Conservation (phyloP, 2,888 invertebrate species). For the Dioctria linearis region DNA sequence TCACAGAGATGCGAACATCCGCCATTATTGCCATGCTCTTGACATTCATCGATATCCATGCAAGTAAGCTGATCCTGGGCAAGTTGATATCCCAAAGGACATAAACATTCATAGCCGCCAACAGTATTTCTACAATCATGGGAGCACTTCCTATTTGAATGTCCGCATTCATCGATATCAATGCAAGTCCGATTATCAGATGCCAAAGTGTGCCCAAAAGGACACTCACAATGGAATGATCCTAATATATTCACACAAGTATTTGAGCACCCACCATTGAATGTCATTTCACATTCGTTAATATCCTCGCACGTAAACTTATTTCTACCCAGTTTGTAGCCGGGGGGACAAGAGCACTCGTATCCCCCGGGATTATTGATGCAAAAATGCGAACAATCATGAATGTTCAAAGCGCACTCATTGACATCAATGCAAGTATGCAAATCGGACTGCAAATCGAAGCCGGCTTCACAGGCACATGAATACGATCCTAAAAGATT, state of each 20-base stretch:
- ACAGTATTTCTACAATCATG: slow-evolving; percentile 64
- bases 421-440: slow-evolving; percentile 71
- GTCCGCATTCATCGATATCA: slow-evolving; percentile 26
- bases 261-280: slow-evolving; percentile 66
- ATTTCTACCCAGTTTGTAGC: slow-evolving; percentile 69
- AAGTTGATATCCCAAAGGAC: slow-evolving; percentile 71
- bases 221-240: slow-evolving; percentile 74
- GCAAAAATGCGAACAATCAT: slow-evolving; percentile 73
- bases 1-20: slow-evolving; percentile 74
- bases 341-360: slow-evolving; percentile 74
- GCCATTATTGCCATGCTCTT: slow-evolving; percentile 65
- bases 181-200: slow-evolving; percentile 70
- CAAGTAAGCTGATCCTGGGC: slow-evolving; percentile 60
- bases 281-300: slow-evolving; percentile 69
- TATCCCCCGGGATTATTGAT: slow-evolving; percentile 74
- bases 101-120: slow-evolving; percentile 72
- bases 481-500: slow-evolving; percentile 74
- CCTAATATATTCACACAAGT: slow-evolving; percentile 71
- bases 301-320: slow-evolving; percentile 64
- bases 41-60: slow-evolving; percentile 63
- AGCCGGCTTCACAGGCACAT: slow-evolving; percentile 73
- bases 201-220: slow-evolving; percentile 65
- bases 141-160: slow-evolving; percentile 63
- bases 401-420: slow-evolving; percentile 69
- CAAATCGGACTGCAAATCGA: slow-evolving; percentile 67